Evolutionary conservation across 2,797 vertebrate genomes (phyloP), one percentile per base, ranked within the genome.

Genomic region (Streptopelia turtur): DNA sequence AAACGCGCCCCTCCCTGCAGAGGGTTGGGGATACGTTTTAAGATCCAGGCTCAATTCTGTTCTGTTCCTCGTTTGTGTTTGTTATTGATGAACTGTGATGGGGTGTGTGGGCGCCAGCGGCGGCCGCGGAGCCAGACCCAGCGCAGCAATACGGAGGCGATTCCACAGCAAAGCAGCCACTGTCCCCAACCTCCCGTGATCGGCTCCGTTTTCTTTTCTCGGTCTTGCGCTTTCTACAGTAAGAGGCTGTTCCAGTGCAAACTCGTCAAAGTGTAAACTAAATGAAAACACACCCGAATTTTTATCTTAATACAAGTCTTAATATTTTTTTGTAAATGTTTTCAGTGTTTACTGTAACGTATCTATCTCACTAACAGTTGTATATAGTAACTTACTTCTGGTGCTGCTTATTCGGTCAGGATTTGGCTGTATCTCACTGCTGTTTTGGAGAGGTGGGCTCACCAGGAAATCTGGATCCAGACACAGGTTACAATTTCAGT

Each of bases 331-430:
- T 98, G 98, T 98, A 98, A 98, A 98, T 98, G 98, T 98, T 98
- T 96, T 98, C 97, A 83, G 98, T 99, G 98, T 98, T 98, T 97
- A 96, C 98, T 97, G 98, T 99, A 98, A 97, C 98, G 98, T 99
- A 98, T 97, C 96, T 97, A 98, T 97, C 98, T 97, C 95, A 91
- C 96, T 97, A 96, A 97, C 97, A 96, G 98, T 96, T 98, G 98
- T 99, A 99, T 97, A 99, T 98, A 98, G 87, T 98, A 96, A 98
- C 97, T 95, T 57, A 80, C 95, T 98, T 97, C 97, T 95, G 98
- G 98, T 98, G 98, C 98, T 98, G 98, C 97, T 97, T 96, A 94
- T 96, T 96, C 85, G 96, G 96, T 80, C 95, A 77, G 95, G 97
- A 94, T 68, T 95, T 97, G 98, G 96, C 97, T 95, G 96, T 96